phyloP scores from a whole-genome alignment of 2,113 vertebrate genomes.

The Zapornia atra region DNA sequence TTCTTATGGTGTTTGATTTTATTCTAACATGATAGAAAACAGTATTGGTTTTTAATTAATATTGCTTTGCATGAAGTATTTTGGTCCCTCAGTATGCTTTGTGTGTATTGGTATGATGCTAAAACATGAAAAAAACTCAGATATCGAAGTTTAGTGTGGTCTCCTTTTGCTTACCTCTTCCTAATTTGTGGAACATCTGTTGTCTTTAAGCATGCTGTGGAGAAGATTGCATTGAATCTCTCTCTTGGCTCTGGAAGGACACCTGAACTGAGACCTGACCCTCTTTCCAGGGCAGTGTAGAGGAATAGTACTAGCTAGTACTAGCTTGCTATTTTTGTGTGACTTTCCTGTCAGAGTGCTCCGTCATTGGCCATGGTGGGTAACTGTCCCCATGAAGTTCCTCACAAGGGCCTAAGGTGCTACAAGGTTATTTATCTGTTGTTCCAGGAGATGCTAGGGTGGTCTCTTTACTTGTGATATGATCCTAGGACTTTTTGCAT shows the following conservation, averaged over 20 bases:
- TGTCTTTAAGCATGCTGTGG: background rate
- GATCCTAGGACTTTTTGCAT: background rate
- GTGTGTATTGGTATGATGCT: background rate
- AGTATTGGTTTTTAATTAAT: background rate
- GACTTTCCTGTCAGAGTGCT: background rate
- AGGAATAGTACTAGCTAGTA: background rate
- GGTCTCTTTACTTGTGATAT: background rate
- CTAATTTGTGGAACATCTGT: background rate
- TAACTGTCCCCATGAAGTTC: background rate
- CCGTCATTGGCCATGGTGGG: rapidly evolving
- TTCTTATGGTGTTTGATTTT: background rate
- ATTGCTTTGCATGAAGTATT: background rate
- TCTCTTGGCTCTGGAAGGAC: background rate
- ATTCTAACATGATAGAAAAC: background rate
- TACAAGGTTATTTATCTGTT: background rate
- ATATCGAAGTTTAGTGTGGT: background rate
- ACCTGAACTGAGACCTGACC: background rate
- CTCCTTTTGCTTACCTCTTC: background rate
- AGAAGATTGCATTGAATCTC: background rate
- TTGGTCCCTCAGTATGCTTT: background rate
- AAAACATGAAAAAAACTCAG: background rate
- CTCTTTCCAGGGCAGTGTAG: background rate
- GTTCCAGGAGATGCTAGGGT: background rate
- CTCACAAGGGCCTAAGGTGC: background rate
- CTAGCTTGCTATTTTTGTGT: rapidly evolving